These are phyloP conservation scores for Drosophila macrothrix DNA, from an alignment of 2,888 invertebrate species.

Conservation along the genomic window DNA sequence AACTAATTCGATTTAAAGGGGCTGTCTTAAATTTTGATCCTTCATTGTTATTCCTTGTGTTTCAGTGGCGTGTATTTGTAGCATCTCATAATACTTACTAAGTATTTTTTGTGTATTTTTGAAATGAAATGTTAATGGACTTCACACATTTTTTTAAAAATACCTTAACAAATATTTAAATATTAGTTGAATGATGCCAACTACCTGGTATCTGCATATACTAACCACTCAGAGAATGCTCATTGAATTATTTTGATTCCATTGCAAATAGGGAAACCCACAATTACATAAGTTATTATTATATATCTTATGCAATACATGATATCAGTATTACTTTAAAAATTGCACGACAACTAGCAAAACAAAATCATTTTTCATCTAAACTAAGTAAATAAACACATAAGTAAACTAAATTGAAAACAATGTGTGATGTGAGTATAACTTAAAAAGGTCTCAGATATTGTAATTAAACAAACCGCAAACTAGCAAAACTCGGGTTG, in stretches of 20 bases:
- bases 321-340: background rate
- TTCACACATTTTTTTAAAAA: background rate
- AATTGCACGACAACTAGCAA: conserved; percentile 10
- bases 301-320: too few species aligned
- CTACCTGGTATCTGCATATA: background rate
- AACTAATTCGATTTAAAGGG: conserved; percentile 13
- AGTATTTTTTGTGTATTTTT: background rate
- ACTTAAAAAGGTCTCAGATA: background rate
- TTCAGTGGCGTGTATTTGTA: background rate
- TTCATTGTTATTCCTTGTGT: background rate
- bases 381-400: background rate
- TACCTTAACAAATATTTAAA: background rate
- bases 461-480: background rate
- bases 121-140: too few species aligned
- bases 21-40: background rate
- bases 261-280: too few species aligned
- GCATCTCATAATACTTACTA: background rate
- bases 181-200: background rate
- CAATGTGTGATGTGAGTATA: background rate
- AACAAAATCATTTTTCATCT: background rate
- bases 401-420: background rate
- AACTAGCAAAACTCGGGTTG: conserved; percentile 5
- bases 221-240: too few species aligned
- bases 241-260: too few species aligned
- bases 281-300: background rate